Evolutionary conservation across 2,888 invertebrate genomes (phyloP).

Genomic region (Cepaea hortensis): DNA sequence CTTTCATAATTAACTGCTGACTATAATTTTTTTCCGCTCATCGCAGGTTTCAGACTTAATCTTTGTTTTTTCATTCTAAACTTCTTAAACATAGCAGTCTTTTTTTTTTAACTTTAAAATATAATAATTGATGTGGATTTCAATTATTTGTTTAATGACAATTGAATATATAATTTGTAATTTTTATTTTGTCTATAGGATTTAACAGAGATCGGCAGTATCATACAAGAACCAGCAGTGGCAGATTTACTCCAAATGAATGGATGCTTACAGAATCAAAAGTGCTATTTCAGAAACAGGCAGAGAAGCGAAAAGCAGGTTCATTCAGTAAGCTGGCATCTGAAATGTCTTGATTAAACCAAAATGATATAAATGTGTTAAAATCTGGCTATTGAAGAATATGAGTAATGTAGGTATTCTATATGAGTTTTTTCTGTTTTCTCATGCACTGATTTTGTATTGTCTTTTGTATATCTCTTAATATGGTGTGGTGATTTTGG

Average conservation of each 20-base stretch:
- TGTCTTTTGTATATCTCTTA: not conserved
- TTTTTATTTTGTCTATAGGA: slow-evolving; percentile 55
- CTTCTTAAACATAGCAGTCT: no score
- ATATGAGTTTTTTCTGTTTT: not conserved
- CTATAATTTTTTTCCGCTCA: no score
- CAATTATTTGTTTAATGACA: no score
- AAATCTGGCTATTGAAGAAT: not conserved
- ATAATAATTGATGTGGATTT: no score
- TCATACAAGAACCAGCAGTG: slow-evolving; percentile 68
- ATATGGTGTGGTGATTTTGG: no score
- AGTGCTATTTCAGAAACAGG: slow-evolving; percentile 70
- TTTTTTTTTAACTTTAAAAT: no score
- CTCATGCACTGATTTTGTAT: not conserved
- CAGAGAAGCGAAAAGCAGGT: slow-evolving; percentile 60
- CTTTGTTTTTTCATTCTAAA: no score
- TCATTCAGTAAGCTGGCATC: not conserved
- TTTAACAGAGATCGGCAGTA: slow-evolving; percentile 72
- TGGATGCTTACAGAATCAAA: slow-evolving; percentile 75
- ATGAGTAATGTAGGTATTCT: no score
- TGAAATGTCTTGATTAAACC: not conserved
- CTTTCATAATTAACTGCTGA: no score
- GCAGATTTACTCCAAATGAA: slow-evolving; percentile 64
- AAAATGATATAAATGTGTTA: no score
- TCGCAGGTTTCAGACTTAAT: no score
- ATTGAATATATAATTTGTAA: no score